Base-by-base conservation (phyloP, 2,797 vertebrate species). In the Acestrorhynchus altus region DNA sequence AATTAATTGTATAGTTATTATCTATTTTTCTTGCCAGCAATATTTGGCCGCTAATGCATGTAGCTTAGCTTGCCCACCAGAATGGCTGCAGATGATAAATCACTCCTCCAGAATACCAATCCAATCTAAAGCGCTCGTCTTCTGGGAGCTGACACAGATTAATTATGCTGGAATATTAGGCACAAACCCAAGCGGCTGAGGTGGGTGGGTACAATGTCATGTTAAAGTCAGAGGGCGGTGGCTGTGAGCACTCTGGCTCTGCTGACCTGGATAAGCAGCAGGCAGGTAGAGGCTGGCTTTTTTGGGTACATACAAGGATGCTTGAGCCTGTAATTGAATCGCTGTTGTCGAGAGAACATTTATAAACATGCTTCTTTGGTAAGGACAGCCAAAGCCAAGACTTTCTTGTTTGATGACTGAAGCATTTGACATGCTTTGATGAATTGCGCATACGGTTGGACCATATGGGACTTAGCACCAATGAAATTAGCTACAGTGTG, bases 91-190 rank as follows among this genome's bases (percentile, higher is more conserved):
- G 73, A 85, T 74, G 81, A 83, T 83, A 75, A 85, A 83, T 65
- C 67, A 68, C 66, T 72, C 69, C 67, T 81, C 70, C 73, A 79
- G 69, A 83, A 88, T 88, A 85, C 86, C 88, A 90, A 89, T 91
- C 88, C 86, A 89, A 90, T 93, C 90, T 90, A 85, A 91, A 91
- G 90, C 79, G 80, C 76, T 80, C 84, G 81, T 89, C 87, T 87
- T 88, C 81, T 87, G 89, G 88, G 92, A 78, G 47, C 74, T 83
- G 88, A 86, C 90, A 92, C 85, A 87, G 86, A 93, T 93, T 90
- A 91, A 84, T 83, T 84, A 79, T 64, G 20, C 59, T 61, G 74
- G 76, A 79, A 78, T 87, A 86, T 84, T 85, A 74, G 78, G 64
- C 60, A 72, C 6, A 22, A 69, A 76, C 77, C 74, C 83, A 78